Evolutionary conservation across 2,113 vertebrate species (phyloP).

Genomic region (Triplophysa tibetana): DNA sequence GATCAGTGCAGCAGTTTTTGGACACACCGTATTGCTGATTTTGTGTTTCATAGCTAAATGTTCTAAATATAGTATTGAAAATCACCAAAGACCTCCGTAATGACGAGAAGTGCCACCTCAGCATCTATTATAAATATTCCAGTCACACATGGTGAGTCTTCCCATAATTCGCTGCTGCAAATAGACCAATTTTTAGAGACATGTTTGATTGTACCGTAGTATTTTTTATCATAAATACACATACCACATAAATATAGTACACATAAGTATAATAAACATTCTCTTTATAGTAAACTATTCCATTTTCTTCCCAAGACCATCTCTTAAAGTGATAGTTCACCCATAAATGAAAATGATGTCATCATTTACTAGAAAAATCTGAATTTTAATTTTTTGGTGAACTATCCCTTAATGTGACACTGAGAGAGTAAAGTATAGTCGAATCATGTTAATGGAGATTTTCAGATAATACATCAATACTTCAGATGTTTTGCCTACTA

Average conservation of each 20-base stretch:
- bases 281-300: background rate
- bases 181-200: too few relatives aligned
- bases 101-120: background rate
- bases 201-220: too few relatives aligned
- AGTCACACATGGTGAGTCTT: background rate
- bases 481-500: background rate
- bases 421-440: too few relatives aligned
- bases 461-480: background rate
- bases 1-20: background rate
- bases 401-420: background rate
- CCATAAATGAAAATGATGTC: too few relatives aligned
- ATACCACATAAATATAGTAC: too few relatives aligned
- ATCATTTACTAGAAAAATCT: too few relatives aligned
- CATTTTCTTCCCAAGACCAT: background rate
- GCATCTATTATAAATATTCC: background rate
- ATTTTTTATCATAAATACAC: too few relatives aligned
- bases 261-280: background rate
- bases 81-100: background rate
- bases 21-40: background rate
- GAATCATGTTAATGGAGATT: too few relatives aligned
- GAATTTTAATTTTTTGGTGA: too few relatives aligned
- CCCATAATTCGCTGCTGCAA: background rate
- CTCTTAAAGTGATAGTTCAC: too few relatives aligned
- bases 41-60: background rate
- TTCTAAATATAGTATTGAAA: background rate